These are phyloP conservation scores for Hylaeus volcanicus DNA, from an alignment of 1,140 invertebrate species.

Conservation along the genomic window DNA sequence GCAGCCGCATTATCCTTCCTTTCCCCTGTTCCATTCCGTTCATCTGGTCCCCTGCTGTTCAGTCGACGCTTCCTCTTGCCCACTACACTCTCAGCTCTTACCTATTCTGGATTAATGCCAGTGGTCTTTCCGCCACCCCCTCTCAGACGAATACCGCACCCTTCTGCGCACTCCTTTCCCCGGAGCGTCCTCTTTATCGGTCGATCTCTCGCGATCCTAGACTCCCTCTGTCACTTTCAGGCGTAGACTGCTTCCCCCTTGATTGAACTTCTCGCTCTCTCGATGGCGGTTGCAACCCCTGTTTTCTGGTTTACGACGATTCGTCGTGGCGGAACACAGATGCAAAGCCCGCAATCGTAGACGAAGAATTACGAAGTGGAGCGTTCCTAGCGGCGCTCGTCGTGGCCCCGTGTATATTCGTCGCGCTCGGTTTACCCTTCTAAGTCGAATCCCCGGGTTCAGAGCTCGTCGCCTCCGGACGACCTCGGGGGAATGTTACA, in stretches of 20 bases:
- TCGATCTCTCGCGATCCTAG: background rate
- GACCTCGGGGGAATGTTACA: conserved; percentile 37
- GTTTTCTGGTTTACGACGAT: conserved; percentile 54
- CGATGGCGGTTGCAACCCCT: conserved; percentile 17
- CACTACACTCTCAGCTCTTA: conserved; percentile 54
- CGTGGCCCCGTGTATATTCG: conserved; percentile 46
- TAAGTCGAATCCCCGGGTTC: conserved; percentile 55
- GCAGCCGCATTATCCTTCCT: conserved; percentile 70
- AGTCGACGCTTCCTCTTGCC: conserved; percentile 1
- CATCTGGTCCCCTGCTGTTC: conserved; percentile 32
- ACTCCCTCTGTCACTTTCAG: too few species aligned
- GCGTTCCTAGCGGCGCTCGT: conserved; percentile 27
- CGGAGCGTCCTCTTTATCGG: conserved; percentile 7
- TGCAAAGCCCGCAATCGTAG: conserved; percentile 60
- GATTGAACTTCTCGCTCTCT: background rate
- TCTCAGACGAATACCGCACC: conserved; percentile 34
- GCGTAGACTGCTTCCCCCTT: background rate
- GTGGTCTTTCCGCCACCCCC: conserved; percentile 46
- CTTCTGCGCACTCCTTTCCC: background rate
- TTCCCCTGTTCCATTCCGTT: conserved; percentile 42
- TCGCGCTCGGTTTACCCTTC: conserved; percentile 64
- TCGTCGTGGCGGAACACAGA: conserved; percentile 45
- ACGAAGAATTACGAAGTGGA: conserved; percentile 68
- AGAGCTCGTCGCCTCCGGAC: conserved; percentile 50
- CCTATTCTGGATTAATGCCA: conserved; percentile 76